A percentile compares a stretch with the other conserved stretches of the same genome.
phyloP scores from a whole-genome alignment of 2,888 invertebrate species.

The Zaprionus lineosus region DNA sequence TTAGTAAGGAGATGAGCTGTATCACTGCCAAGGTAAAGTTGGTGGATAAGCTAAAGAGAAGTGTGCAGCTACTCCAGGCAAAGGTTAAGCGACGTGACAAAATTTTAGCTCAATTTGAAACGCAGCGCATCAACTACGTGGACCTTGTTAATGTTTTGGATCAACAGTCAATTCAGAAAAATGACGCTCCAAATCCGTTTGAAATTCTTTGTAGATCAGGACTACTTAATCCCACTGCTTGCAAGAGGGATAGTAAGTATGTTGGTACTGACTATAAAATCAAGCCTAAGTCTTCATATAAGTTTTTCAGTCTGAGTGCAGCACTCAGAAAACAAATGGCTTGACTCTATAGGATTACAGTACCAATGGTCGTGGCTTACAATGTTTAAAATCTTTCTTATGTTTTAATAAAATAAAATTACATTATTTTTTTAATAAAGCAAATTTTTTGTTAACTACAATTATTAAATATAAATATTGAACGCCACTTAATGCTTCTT shows the following conservation, averaged over 20 bases:
- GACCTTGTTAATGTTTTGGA: slow-evolving; percentile 15
- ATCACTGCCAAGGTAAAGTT: slow-evolving; percentile 35
- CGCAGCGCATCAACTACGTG: slow-evolving; percentile 34
- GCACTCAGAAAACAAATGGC: slow-evolving; percentile 29
- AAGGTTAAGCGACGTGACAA: slow-evolving; percentile 48
- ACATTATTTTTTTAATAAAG: too few species aligned
- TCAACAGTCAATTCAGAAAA: neutral
- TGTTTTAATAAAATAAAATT: too few species aligned
- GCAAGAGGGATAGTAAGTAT: neutral
- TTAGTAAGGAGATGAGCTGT: slow-evolving; percentile 42
- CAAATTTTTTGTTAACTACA: too few species aligned
- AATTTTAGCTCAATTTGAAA: slow-evolving; percentile 47
- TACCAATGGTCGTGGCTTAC: too few species aligned
- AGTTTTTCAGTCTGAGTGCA: slow-evolving; percentile 27
- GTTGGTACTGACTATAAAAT: neutral
- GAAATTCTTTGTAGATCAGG: neutral
- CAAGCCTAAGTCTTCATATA: neutral
- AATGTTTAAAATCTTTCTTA: too few species aligned
- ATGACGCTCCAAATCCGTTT: neutral
- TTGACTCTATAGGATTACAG: neutral
- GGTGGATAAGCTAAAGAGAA: slow-evolving; percentile 37
- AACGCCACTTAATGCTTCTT: too few species aligned
- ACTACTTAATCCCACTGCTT: neutral
- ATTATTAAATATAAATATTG: too few species aligned
- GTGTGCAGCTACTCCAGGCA: slow-evolving; percentile 19